These are phyloP conservation scores for Eptesicus fuscus DNA, from an alignment of 2,113 vertebrate genomes.

Conservation along the genomic window DNA sequence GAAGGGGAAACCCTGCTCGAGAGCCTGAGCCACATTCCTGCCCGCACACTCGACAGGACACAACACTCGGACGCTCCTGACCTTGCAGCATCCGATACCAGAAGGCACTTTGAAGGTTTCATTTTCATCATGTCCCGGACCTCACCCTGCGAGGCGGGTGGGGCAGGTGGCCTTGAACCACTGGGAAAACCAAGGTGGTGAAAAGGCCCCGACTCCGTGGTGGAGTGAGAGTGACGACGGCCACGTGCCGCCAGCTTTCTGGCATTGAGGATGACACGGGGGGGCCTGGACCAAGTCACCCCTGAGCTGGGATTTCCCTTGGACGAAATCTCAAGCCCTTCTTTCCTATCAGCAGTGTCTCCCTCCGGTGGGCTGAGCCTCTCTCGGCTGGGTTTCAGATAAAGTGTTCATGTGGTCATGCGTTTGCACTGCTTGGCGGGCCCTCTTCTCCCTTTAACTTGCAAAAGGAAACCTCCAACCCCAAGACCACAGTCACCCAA, in stretches of 20 bases:
- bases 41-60: rapidly evolving
- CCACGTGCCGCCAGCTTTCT: not conserved
- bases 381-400: not conserved
- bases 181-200: not conserved
- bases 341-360: not conserved
- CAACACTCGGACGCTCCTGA: not conserved
- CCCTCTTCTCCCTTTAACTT: not conserved
- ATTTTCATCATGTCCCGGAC: not conserved
- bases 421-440: not conserved
- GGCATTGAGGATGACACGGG: not conserved
- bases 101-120: not conserved
- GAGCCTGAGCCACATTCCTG: not conserved
- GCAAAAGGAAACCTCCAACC: not conserved
- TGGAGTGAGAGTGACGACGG: rapidly evolving
- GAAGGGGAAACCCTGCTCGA: not conserved
- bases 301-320: not conserved
- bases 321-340: not conserved
- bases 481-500: not conserved
- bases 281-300: not conserved
- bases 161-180: not conserved
- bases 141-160: not conserved
- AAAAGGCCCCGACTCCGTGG: rapidly evolving
- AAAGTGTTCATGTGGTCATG: not conserved
- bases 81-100: not conserved
- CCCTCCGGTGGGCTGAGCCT: not conserved